phyloP scores from a whole-genome alignment of 30 jellyfish, hydroid and myxozoan genomes.

The Phacellophora camtschatica region DNA sequence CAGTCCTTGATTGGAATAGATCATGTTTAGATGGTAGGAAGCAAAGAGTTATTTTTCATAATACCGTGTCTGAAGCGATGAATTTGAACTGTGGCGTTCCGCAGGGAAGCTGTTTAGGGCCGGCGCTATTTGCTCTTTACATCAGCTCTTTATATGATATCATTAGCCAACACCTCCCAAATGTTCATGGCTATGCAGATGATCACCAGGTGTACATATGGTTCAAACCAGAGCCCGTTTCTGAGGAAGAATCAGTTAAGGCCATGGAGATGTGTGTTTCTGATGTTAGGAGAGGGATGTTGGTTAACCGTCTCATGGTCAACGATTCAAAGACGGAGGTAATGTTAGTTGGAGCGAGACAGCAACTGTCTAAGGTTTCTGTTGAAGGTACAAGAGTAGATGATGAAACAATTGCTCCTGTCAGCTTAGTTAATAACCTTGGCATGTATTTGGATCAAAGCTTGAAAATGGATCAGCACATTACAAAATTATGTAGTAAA shows the following conservation, averaged over 20 bases:
- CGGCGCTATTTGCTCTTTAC: conserved; percentile 14
- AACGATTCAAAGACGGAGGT: conserved; percentile 37
- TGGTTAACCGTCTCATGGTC: conserved; percentile 35
- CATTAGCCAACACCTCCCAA: conserved; percentile 63
- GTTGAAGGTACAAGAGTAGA: conserved; percentile 29
- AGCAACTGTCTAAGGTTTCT: conserved; percentile 22
- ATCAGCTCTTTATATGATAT: conserved; percentile 41
- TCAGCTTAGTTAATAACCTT: background rate
- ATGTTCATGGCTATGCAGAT: conserved; percentile 68
- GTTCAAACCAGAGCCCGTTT: too few species aligned
- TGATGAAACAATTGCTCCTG: conserved; percentile 5
- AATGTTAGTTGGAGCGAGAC: conserved; percentile 42
- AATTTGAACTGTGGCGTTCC: too few species aligned
- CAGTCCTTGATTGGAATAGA: conserved; percentile 40
- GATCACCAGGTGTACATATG: conserved; percentile 58
- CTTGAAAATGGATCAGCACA: conserved; percentile 3
- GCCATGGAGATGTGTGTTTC: conserved; percentile 54
- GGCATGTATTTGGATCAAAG: conserved; percentile 12
- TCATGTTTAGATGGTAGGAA: too few species aligned
- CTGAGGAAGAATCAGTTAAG: conserved; percentile 33
- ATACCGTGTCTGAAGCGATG: conserved; percentile 31
- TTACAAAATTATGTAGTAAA: background rate
- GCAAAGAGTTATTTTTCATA: conserved; percentile 13
- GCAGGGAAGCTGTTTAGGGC: too few species aligned
- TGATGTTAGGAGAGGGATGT: conserved; percentile 16